Percentiles rank a stretch among this genome's conserved stretches.
Evolutionary conservation across 1,140 invertebrate genomes (phyloP).

Genomic region (Stratiolaelaps scimitus): DNA sequence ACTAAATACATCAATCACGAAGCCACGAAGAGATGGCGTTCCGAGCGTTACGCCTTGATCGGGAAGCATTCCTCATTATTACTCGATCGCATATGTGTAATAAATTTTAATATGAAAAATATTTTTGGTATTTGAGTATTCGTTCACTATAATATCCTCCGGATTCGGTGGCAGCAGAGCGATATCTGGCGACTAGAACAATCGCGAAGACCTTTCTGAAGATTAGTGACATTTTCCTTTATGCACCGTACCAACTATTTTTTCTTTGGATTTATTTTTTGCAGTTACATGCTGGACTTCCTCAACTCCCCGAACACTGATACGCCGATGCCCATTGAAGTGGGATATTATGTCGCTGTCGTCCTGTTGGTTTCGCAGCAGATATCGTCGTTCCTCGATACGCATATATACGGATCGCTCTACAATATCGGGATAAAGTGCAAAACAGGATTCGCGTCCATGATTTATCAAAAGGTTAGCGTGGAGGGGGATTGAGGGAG

Average conservation of each 20-base stretch:
- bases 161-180: background rate
- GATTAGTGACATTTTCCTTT: background rate
- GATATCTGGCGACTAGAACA: background rate
- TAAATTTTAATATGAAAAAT: no score
- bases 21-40: no score
- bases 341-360: background rate
- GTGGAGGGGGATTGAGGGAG: no score
- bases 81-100: no score
- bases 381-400: background rate
- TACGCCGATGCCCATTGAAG: no score
- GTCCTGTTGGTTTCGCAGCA: background rate
- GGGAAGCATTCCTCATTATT: no score
- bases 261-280: background rate
- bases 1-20: no score
- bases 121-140: no score
- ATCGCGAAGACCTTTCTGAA: background rate
- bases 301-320: background rate
- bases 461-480: constrained; percentile 15
- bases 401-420: background rate
- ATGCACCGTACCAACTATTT: background rate
- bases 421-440: background rate
- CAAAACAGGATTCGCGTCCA: background rate
- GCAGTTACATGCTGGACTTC: background rate
- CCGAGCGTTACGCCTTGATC: no score
- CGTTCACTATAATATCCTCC: no score